These are phyloP conservation scores for Rapana venosa DNA, from an alignment of 2,888 invertebrate genomes.

Conservation along the genomic window DNA sequence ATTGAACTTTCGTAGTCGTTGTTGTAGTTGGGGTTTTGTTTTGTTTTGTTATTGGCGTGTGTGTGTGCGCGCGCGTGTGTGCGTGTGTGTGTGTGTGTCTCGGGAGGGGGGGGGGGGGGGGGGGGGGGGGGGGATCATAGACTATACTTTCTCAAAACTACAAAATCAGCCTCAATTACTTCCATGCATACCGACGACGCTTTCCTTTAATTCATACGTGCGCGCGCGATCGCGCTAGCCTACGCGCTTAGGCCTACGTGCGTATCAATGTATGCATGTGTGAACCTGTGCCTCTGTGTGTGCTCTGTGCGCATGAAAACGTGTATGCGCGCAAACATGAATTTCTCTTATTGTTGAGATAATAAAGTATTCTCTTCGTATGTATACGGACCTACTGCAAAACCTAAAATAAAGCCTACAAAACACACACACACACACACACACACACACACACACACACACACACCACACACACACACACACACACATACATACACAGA, in stretches of 20 bases:
- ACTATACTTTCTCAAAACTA: neutral
- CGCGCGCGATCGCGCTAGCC: too few relatives aligned
- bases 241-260: neutral
- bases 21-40: too few relatives aligned
- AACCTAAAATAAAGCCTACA: too few relatives aligned
- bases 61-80: neutral
- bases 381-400: neutral
- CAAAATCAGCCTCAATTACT: neutral
- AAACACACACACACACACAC: too few relatives aligned
- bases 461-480: too few relatives aligned
- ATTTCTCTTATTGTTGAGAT: neutral
- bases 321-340: neutral
- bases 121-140: neutral
- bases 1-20: too few relatives aligned
- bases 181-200: neutral
- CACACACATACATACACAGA: too few relatives aligned
- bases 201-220: neutral
- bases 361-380: neutral
- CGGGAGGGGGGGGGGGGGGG: neutral
- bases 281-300: neutral
- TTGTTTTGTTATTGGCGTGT: too few relatives aligned
- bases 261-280: neutral
- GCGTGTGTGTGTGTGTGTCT: neutral
- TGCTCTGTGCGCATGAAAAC: neutral
- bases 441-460: too few relatives aligned